Base-by-base conservation (phyloP, 2,888 invertebrate genomes). In the Oscheius sp. region DNA sequence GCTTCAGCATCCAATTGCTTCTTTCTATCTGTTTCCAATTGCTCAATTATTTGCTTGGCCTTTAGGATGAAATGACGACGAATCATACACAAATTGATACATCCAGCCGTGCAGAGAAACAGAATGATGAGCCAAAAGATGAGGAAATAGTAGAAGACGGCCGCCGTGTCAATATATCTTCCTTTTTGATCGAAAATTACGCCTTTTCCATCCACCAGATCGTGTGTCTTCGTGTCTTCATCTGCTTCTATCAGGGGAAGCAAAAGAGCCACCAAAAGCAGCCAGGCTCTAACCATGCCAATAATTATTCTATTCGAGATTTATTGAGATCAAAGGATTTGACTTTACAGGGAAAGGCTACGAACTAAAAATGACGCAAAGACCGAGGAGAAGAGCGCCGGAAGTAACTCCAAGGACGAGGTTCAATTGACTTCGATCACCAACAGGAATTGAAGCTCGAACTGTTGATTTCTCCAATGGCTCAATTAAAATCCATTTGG, bases 401-500 rank as follows among this genome's bases (percentile, higher is more conserved):
- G 15, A 37, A 37, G 48, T 48, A 4, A 25, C 48, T 5, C 48
- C 48, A 15, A 48, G 12, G 25, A 48, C 25, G 20, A 15, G 25
- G 12, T 20, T 15, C 15, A 48, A 25, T 3, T 48, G 23, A 48
- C 29, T 58, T 6, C 39, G 20, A 57, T 61, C 52, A 3, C 46
- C 68, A 10, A 61, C 52, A 2, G 68, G 68, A 3, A 68, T 23
- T 33, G 27, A 8, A 20, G 52, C 58, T n/a, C 23, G 6, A 15
- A 27, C 39, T 27, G 27, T 61, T 8, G 33, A 37, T 25, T 61
- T 58, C 17, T 50, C 61, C 34, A 68, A 46, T 15, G 68, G 68
- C 27, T 68, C 68, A 10, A 58, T 34, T 4, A 61, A 50, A 46
- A 68, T 61, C 68, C 68, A 68, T 20, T 31, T 50, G 23, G 58